Evolutionary conservation across 2,797 vertebrate species (phyloP).

Genomic region (Momotus momota): DNA sequence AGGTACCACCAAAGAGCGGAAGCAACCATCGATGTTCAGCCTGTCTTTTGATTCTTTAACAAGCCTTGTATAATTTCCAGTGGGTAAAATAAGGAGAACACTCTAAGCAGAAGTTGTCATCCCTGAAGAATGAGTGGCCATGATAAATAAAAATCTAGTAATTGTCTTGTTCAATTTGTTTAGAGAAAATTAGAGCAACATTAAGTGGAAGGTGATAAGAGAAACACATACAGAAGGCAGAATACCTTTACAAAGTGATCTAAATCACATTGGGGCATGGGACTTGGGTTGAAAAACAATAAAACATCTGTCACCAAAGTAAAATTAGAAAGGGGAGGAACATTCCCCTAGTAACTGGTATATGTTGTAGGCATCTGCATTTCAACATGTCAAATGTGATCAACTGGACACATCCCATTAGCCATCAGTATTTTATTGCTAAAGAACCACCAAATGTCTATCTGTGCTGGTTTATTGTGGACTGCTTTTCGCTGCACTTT

Average conservation of each 20-base stretch:
- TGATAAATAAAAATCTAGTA: not conserved
- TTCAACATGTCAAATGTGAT: not conserved
- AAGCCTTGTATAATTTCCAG: not conserved
- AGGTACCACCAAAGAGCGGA: conserved; percentile 1
- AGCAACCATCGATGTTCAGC: not conserved
- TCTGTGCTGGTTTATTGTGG: not conserved
- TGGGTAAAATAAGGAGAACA: not conserved
- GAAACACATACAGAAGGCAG: not conserved
- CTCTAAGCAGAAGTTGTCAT: not conserved
- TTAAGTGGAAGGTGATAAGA: not conserved
- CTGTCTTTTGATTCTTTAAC: conserved; percentile 6
- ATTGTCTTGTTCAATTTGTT: not conserved
- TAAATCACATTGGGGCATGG: not conserved
- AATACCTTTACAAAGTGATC: not conserved
- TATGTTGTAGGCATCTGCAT: not conserved
- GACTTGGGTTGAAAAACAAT: not conserved
- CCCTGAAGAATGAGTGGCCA: not conserved
- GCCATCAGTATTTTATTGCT: not conserved
- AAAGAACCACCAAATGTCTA: not conserved
- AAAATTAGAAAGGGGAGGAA: not conserved
- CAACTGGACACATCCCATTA: not conserved
- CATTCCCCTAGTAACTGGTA: not conserved
- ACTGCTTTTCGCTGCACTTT: conserved; percentile 9
- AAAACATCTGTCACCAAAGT: not conserved
- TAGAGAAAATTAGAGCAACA: not conserved